Conservation (phyloP, 1,140 invertebrate genomes). For the Conus ventricosus region DNA sequence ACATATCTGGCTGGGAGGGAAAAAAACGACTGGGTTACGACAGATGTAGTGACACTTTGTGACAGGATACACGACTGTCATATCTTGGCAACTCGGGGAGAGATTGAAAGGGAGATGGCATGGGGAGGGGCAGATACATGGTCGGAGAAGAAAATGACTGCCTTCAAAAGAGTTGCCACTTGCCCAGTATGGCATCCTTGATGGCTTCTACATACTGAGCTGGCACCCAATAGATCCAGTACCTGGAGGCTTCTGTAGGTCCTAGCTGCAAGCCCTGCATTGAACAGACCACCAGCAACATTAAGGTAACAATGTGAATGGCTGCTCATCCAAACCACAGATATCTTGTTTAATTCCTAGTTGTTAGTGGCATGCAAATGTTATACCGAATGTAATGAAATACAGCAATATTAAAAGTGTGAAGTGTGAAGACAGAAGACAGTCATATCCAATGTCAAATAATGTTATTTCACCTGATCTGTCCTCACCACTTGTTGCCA, state of each 20-base stretch:
- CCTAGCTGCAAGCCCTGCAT: slow-evolving; percentile 71
- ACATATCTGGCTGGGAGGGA: not conserved
- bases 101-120: too few relatives aligned
- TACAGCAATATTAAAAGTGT: too few relatives aligned
- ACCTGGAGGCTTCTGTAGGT: slow-evolving; percentile 75
- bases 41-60: not conserved
- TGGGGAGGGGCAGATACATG: not conserved
- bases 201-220: slow-evolving; percentile 92
- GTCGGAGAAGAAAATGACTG: not conserved
- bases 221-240: slow-evolving; percentile 97
- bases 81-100: not conserved
- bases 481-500: too few relatives aligned
- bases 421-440: too few relatives aligned
- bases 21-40: not conserved
- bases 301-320: not conserved
- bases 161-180: slow-evolving; percentile 87
- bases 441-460: too few relatives aligned
- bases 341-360: too few relatives aligned
- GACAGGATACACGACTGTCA: not conserved
- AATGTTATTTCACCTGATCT: too few relatives aligned
- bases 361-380: too few relatives aligned
- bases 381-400: too few relatives aligned
- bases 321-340: not conserved
- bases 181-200: slow-evolving; percentile 92
- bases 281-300: not conserved